phyloP scores from a whole-genome alignment of 2,888 invertebrate genomes.

The Caprella mutica region DNA sequence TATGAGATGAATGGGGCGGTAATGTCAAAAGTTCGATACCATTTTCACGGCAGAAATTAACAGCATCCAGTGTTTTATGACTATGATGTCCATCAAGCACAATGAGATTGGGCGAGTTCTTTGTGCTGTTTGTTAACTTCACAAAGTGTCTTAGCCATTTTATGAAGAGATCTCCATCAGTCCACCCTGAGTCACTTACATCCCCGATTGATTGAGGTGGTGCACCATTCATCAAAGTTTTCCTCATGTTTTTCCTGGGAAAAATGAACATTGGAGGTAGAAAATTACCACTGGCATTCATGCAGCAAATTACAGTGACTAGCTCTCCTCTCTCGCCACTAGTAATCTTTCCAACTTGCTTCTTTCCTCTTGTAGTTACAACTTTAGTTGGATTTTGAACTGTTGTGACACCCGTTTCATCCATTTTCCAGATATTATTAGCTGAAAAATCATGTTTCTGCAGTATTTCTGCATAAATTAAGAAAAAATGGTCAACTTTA shows the following conservation, averaged over 20 bases:
- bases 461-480: conserved; percentile 31
- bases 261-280: conserved; percentile 45
- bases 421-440: conserved; percentile 40
- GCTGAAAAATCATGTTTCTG: conserved; percentile 35
- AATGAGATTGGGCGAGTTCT: background rate
- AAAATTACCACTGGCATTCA: conserved; percentile 40
- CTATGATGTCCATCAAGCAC: conserved; percentile 14
- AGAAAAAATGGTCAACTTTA: conserved; percentile 6
- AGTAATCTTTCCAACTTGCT: conserved; percentile 41
- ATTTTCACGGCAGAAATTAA: conserved; percentile 17
- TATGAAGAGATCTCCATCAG: conserved; percentile 1
- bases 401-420: conserved; percentile 42
- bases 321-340: conserved; percentile 38
- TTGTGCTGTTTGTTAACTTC: background rate
- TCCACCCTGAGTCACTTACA: conserved; percentile 12
- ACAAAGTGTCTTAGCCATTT: conserved; percentile 13
- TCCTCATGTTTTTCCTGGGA: conserved; percentile 41
- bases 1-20: conserved; percentile 21
- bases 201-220: conserved; percentile 38
- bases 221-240: conserved; percentile 40
- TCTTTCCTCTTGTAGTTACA: conserved; percentile 40
- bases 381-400: conserved; percentile 41
- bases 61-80: conserved; percentile 12
- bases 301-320: conserved; percentile 41
- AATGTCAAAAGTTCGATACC: conserved; percentile 16